Evolutionary conservation across 2,797 vertebrate genomes (phyloP), one percentile per base, ranked within the genome.

Genomic region (Delichon dasypus): DNA sequence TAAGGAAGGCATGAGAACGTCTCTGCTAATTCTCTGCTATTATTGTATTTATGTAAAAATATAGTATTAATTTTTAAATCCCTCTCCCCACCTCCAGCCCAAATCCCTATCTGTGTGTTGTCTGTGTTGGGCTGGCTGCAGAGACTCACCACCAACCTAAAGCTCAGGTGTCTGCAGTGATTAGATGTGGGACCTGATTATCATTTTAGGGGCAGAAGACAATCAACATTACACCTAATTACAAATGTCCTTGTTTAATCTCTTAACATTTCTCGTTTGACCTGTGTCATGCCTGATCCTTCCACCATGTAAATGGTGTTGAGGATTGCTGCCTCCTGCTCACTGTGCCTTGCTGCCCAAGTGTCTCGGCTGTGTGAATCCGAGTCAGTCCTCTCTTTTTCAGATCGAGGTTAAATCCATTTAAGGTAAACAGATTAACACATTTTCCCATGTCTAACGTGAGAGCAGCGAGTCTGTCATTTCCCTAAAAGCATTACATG

Each of bases 401-500:
- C 89, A 82, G 93, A 92, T 34, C 85, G 96, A 97, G 96, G 94
- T 96, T 95, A 97, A 97, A 97, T 97, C 95, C 92, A 90, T 97
- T 97, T 96, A 96, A 96, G 80, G 94, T 97, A 97, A 97, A 94
- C 77, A 94, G 97, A 97, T 97, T 95, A 97, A 94, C 94, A 94
- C 93, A 48, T 96, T 95, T 97, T 71, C 94, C 92, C 93, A 68
- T 91, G 94, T 96, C 95, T 94, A 93, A 95, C 57, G 50, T 93
- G 95, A 89, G 95, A 94, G 92, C 93, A 68, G 91, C 5, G 47
- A 93, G 92, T 60, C 90, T 96, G 93, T 96, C 94, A 97, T 98
- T 97, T 96, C 95, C 96, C 96, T 98, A 97, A 97, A 97, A 98
- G 97, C 97, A 97, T 97, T 95, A 96, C 93, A 71, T 75, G 61